These are phyloP conservation scores for Drosophila tripunctata DNA, from an alignment of 2,888 invertebrate species.

Conservation along the genomic window DNA sequence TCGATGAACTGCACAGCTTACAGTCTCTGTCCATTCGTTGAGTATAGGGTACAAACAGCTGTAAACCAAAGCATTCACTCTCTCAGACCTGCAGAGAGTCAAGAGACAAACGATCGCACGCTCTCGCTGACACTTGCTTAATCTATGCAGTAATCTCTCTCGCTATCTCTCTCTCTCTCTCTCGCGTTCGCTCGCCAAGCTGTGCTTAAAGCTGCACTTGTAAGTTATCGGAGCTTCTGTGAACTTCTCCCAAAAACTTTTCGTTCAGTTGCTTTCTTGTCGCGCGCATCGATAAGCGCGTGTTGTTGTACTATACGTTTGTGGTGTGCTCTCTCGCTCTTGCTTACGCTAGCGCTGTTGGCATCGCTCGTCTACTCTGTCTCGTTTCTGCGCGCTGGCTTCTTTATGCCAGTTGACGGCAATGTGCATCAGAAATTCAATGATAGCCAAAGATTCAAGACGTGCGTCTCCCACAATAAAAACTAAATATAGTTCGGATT, in stretches of 20 bases:
- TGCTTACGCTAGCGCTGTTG: background rate
- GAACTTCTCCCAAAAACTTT: constrained; percentile 38
- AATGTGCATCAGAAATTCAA: constrained; percentile 38
- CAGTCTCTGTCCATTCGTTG: background rate
- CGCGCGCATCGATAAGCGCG: constrained; percentile 55
- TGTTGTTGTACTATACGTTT: constrained; percentile 29
- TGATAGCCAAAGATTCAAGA: constrained; percentile 38
- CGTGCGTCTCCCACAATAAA: constrained; percentile 50
- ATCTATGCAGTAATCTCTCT: background rate
- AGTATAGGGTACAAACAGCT: constrained; percentile 36
- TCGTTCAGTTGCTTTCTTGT: constrained; percentile 59
- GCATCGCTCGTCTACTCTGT: no score
- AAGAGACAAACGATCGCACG: background rate
- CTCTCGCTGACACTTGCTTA: background rate
- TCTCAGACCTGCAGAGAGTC: constrained; percentile 9
- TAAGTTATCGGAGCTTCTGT: constrained; percentile 40
- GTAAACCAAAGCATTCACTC: constrained; percentile 18
- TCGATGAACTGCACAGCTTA: no score
- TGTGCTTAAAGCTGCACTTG: constrained; percentile 65
- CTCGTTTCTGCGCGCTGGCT: constrained; percentile 1
- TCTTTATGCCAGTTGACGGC: background rate
- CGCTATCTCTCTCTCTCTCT: constrained; percentile 5
- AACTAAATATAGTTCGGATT: constrained; percentile 33
- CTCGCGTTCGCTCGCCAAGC: constrained; percentile 33
- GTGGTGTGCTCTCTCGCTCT: constrained; percentile 39